Base-by-base conservation (phyloP, 2,888 invertebrate species). In the Protonemura montana region DNA sequence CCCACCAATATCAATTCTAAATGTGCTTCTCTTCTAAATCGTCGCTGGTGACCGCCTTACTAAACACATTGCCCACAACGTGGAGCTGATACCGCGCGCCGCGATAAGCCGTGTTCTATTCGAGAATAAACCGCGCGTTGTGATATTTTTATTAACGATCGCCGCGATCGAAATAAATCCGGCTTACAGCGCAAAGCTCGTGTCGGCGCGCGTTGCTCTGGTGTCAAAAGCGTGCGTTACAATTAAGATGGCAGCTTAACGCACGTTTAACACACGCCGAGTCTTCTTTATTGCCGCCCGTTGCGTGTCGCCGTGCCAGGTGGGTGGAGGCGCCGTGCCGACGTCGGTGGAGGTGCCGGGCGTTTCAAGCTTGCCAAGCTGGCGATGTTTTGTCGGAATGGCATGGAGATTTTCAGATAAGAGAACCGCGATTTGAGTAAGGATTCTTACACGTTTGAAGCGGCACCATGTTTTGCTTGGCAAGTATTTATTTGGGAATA, bases 131-230 rank as follows among this genome's bases (percentile, higher is more conserved):
- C 25, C 13, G 26, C 16, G n/a, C 1, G 7, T 28, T 25, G 0
- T 78, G 10, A 21, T 59, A 59, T 59, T 59, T 59, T 59, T 59
- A 59, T 59, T 59, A 59, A 59, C 13, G 59, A 59, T 59, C 21
- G 59, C 6, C 59, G 35, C 28, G 78, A 78, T 78, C 21, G 78
- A 25, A 78, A 78, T 78, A 78, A 78, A 78, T 78, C 78, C 78
- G n/a, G 7, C 78, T 78, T 78, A 78, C n/a, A 25, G 35, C 78
- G 10, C 27, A 78, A 28, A 26, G 78, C 78, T 5, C 78, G n/a
- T 78, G 78, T 78, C 10, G 28, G 25, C 78, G 21, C 59, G 21
- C n/a, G 78, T 27, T 10, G 10, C 10, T 25, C 78, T 5, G 1
- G 16, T 78, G 21, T 3, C 76, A 27, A 2, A 13, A 2, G 26